Conservation (phyloP, 37 sponge, comb jelly and placozoan species). For the Mnemiopsis leidyi region DNA sequence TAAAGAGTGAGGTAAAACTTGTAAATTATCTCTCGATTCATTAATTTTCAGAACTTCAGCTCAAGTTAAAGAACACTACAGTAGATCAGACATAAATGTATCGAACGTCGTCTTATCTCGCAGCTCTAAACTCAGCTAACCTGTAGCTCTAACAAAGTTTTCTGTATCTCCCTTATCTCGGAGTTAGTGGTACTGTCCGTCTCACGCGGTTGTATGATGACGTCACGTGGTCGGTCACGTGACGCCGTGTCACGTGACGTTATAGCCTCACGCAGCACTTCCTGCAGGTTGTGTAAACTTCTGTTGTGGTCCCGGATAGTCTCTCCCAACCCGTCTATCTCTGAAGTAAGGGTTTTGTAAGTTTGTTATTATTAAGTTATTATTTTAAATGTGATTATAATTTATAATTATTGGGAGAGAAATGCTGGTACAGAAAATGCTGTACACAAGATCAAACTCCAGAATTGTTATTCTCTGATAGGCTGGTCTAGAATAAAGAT, state of each 20-base stretch:
- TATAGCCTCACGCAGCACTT: constrained; percentile 5
- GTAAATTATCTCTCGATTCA: no score
- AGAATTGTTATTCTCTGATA: neutral
- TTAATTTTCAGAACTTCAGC: no score
- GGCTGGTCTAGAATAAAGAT: no score
- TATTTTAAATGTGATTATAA: neutral
- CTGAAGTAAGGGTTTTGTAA: neutral
- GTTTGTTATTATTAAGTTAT: no score
- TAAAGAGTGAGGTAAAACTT: no score
- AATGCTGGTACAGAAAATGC: neutral
- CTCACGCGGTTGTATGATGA: constrained; percentile 20
- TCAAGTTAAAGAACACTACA: no score
- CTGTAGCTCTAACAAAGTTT: constrained; percentile 51
- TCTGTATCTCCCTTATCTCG: constrained; percentile 50
- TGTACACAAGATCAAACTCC: neutral
- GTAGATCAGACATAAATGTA: no score
- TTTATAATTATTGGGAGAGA: neutral
- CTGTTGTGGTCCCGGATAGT: constrained; percentile 57
- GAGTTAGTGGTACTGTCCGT: neutral
- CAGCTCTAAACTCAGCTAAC: no score
- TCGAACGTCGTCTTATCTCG: no score
- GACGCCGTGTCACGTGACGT: neutral
- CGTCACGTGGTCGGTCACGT: constrained; percentile 31
- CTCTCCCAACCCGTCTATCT: constrained; percentile 57
- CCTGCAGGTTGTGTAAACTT: constrained; percentile 41